phyloP scores from a whole-genome alignment of 2,797 vertebrate genomes.

The Gymnodraco acuticeps region DNA sequence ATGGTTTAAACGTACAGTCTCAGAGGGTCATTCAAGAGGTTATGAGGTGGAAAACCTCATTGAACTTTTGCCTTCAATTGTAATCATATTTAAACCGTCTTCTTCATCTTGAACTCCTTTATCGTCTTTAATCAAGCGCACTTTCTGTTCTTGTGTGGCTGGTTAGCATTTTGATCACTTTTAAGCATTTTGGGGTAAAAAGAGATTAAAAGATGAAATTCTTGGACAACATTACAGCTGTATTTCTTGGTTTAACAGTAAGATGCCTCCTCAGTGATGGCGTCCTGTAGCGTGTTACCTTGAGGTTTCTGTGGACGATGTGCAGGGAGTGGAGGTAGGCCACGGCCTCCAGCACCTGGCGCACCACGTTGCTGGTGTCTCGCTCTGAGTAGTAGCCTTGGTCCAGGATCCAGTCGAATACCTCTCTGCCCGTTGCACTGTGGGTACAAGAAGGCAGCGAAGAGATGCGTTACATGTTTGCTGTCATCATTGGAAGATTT shows the following conservation, averaged over 20 bases:
- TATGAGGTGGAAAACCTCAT: neutral
- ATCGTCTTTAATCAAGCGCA: neutral
- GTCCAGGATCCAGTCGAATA: constrained; percentile 99
- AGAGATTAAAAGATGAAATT: neutral
- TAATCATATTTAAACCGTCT: neutral
- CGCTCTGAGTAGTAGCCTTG: constrained; percentile 98
- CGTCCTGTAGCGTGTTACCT: constrained; percentile 81
- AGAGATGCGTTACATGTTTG: neutral
- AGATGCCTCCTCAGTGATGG: neutral
- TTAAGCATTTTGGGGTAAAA: neutral
- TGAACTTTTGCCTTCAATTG: neutral
- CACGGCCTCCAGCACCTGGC: constrained; percentile 97
- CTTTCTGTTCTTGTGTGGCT: neutral
- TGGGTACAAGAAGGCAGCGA: constrained; percentile 9
- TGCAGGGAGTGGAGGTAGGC: constrained; percentile 96
- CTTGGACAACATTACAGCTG: neutral
- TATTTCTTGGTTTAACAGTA: neutral
- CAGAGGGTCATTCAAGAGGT: neutral
- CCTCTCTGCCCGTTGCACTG: constrained; percentile 97
- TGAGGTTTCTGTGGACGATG: constrained; percentile 98
- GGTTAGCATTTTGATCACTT: neutral
- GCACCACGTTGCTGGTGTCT: constrained; percentile 97
- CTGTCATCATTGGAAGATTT: neutral
- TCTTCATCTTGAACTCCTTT: neutral
- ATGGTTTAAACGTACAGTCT: constrained; percentile 1